A percentile compares a stretch with the other conserved stretches of the same genome.
phyloP scores from a whole-genome alignment of 2,888 invertebrate species.

The Xestia sexstrigata region DNA sequence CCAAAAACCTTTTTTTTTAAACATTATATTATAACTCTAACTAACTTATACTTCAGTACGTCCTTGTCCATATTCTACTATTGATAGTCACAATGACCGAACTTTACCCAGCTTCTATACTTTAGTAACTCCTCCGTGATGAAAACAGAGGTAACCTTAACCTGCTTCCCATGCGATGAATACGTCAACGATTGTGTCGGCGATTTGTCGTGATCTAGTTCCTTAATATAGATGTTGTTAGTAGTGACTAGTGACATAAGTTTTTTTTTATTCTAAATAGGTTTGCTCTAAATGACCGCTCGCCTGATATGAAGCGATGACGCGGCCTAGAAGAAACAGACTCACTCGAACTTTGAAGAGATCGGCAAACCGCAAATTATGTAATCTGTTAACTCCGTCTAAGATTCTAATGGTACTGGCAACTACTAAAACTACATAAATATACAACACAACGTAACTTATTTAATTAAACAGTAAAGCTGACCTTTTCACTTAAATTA shows the following conservation, averaged over 20 bases:
- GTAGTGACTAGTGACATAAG: not conserved
- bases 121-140: conserved; percentile 57
- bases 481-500: conserved; percentile 14
- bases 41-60: not conserved
- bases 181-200: conserved; percentile 20
- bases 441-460: not conserved
- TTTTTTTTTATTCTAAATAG: not conserved
- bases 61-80: not conserved
- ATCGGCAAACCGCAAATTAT: too few species aligned
- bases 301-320: too few species aligned
- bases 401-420: too few species aligned
- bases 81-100: conserved; percentile 19
- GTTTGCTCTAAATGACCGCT: too few species aligned
- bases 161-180: conserved; percentile 49
- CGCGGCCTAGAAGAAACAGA: too few species aligned
- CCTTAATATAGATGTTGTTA: not conserved
- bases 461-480: too few species aligned
- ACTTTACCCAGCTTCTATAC: conserved; percentile 46
- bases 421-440: too few species aligned
- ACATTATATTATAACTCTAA: not conserved
- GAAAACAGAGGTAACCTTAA: conserved; percentile 44
- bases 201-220: not conserved
- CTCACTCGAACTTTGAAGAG: too few species aligned
- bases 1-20: not conserved
- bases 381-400: too few species aligned